These are phyloP conservation scores for Epizoanthus scotinus DNA, from an alignment of 92 coral and sea anemone genomes.

Conservation along the genomic window DNA sequence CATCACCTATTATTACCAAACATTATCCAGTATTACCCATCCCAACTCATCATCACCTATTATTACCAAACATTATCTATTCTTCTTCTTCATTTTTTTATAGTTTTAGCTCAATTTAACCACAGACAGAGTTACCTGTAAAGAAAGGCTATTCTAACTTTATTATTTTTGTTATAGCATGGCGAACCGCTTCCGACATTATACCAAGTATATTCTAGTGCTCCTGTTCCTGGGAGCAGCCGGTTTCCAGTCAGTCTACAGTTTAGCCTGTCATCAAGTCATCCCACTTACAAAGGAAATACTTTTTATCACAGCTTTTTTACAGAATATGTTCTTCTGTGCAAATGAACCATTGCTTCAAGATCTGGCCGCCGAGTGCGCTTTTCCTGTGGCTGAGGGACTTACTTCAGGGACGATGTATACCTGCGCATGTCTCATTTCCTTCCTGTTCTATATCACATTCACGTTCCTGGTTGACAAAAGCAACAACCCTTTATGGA, in stretches of 20 bases:
- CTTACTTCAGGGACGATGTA: not conserved
- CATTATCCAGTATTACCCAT: too few relatives aligned
- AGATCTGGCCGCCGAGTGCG: constrained; percentile 11
- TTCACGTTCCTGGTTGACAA: constrained; percentile 21
- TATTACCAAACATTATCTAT: too few relatives aligned
- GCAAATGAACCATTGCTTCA: constrained; percentile 27
- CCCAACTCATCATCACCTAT: too few relatives aligned
- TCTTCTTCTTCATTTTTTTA: too few relatives aligned
- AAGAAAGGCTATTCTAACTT: too few relatives aligned
- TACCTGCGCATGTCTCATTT: not conserved
- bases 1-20: too few relatives aligned
- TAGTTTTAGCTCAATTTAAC: too few relatives aligned
- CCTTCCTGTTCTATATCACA: not conserved
- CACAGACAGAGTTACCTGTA: too few relatives aligned
- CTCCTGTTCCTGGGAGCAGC: constrained; percentile 13
- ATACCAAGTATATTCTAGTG: not conserved
- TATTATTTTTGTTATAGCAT: not conserved
- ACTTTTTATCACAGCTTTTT: constrained; percentile 18
- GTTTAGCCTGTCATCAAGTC: constrained; percentile 17
- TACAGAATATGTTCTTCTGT: constrained; percentile 32
- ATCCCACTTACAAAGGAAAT: constrained; percentile 1
- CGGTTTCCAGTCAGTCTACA: constrained; percentile 24
- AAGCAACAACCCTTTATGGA: constrained; percentile 18
- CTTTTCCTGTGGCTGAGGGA: constrained; percentile 27
- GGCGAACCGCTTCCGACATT: not conserved